Percentiles rank a stretch among this genome's conserved stretches.
These are phyloP conservation scores for Yponomeuta plumbellus DNA, from an alignment of 2,888 invertebrate species.

Conservation along the genomic window DNA sequence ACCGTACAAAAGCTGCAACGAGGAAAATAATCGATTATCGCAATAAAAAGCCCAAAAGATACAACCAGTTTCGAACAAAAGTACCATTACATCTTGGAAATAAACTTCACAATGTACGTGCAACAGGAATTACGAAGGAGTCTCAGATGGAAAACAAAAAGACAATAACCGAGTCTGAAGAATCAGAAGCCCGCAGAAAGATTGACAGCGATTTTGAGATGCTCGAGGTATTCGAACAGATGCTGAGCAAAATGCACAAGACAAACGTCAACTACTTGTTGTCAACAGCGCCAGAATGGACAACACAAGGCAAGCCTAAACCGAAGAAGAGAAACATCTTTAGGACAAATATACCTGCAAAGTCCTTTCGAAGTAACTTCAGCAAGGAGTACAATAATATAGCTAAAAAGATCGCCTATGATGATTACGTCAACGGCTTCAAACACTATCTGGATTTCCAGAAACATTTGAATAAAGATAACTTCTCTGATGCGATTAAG, in stretches of 20 bases:
- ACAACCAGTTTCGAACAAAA: too few relatives aligned
- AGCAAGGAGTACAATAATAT: conserved; percentile 22
- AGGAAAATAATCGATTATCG: too few relatives aligned
- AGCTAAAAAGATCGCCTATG: conserved; percentile 48
- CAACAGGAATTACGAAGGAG: background rate
- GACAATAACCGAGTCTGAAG: background rate
- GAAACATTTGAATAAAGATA: conserved; percentile 41
- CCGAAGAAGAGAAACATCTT: background rate
- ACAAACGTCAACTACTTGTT: background rate
- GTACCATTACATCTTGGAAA: background rate
- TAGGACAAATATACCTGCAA: background rate
- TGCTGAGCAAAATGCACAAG: conserved; percentile 25
- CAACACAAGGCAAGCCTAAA: background rate
- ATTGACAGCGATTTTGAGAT: background rate
- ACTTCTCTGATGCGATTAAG: conserved; percentile 51
- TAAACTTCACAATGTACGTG: background rate
- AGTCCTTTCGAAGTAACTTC: background rate
- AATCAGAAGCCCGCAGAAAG: background rate
- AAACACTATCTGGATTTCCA: conserved; percentile 59
- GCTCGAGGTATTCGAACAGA: background rate
- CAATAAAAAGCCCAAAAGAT: too few relatives aligned
- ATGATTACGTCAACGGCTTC: conserved; percentile 58
- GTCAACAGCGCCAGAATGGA: background rate
- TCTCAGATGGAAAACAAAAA: background rate
- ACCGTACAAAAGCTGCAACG: too few relatives aligned